A percentile compares a stretch with the other conserved stretches of the same genome.
phyloP scores from a whole-genome alignment of 2,888 invertebrate genomes.

The Euproctis similis region DNA sequence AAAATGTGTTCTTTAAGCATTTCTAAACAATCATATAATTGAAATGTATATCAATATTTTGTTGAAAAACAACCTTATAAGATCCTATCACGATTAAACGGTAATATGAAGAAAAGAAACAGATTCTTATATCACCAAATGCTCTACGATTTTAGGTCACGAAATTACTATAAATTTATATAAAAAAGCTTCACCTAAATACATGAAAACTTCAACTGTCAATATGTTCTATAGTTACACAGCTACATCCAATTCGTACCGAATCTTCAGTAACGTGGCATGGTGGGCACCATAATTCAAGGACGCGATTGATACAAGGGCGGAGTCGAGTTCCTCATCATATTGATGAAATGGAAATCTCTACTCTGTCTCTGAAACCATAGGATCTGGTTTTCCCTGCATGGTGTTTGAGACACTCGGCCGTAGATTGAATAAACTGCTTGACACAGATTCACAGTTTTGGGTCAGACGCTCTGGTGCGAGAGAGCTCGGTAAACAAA shows the following conservation, averaged over 20 bases:
- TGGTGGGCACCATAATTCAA: conserved; percentile 58
- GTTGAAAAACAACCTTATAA: too few species aligned
- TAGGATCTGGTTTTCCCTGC: conserved; percentile 39
- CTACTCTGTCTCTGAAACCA: conserved; percentile 9
- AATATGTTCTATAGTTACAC: too few species aligned
- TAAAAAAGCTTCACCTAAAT: too few species aligned
- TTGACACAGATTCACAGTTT: conserved; percentile 75
- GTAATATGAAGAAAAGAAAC: too few species aligned
- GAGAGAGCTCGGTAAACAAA: conserved; percentile 53
- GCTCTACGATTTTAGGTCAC: too few species aligned
- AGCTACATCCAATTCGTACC: conserved; percentile 15
- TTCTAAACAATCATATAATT: too few species aligned
- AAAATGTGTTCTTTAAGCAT: too few species aligned
- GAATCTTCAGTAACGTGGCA: conserved; percentile 32
- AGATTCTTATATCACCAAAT: too few species aligned
- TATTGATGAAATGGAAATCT: conserved; percentile 33
- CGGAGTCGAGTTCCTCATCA: conserved; percentile 41
- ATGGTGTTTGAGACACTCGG: conserved; percentile 39
- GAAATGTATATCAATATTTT: too few species aligned
- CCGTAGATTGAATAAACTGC: conserved; percentile 74
- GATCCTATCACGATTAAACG: too few species aligned
- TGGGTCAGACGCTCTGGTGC: conserved; percentile 66
- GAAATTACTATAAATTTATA: too few species aligned
- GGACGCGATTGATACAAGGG: conserved; percentile 54
- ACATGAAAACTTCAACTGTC: too few species aligned